A percentile compares a stretch with the other conserved stretches of the same genome.
Evolutionary conservation across 2,888 invertebrate genomes (phyloP).

Genomic region (Eupeodes luniger): DNA sequence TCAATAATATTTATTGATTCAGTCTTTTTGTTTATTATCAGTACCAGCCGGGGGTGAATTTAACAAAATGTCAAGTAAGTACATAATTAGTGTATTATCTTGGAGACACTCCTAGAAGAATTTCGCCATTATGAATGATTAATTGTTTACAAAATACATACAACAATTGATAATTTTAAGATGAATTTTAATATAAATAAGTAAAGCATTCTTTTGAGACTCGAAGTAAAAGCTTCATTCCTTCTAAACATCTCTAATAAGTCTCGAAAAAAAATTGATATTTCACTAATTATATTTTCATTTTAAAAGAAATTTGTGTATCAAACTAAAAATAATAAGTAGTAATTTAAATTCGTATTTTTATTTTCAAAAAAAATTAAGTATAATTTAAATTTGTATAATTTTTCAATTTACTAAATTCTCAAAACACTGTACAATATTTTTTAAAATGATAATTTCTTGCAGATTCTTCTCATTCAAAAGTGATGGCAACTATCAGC

Average conservation of each 20-base stretch:
- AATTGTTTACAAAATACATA: too few species aligned
- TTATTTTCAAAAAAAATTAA: background rate
- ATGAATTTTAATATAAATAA: too few species aligned
- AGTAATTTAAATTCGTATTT: background rate
- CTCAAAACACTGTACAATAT: background rate
- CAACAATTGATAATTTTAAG: too few species aligned
- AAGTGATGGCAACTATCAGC: constrained; percentile 72
- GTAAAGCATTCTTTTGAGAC: too few species aligned
- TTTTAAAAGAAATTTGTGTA: too few species aligned
- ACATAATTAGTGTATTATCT: background rate
- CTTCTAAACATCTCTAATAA: too few species aligned
- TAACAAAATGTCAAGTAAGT: constrained; percentile 28
- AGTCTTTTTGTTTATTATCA: background rate
- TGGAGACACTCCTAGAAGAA: background rate
- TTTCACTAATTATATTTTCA: too few species aligned
- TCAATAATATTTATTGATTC: background rate
- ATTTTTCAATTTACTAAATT: background rate
- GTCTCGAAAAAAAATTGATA: too few species aligned
- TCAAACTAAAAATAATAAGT: too few species aligned
- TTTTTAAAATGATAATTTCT: background rate
- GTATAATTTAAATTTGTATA: too few species aligned
- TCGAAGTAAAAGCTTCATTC: too few species aligned
- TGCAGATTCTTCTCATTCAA: constrained; percentile 32
- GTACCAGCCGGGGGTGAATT: background rate
- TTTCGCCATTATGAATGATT: background rate